Percentiles rank a stretch among this genome's conserved stretches.
Conservation (phyloP, 2,113 vertebrate genomes). For the Tenebrosternarchus preto region DNA sequence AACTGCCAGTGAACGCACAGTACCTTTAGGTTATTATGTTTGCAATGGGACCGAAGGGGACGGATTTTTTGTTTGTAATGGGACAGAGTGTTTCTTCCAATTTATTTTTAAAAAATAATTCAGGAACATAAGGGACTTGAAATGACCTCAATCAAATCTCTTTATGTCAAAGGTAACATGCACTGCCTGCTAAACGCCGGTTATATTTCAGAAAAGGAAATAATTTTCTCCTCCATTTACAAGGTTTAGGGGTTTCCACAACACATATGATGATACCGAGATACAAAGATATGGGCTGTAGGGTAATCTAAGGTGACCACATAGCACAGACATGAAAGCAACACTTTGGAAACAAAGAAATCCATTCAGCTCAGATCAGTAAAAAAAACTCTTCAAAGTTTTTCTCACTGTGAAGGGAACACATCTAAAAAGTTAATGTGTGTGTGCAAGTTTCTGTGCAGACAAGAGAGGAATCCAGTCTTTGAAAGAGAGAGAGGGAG, state of each 20-base stretch:
- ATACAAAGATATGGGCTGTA: constrained; percentile 32
- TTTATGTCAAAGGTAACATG: constrained; percentile 8
- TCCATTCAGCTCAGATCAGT: constrained; percentile 44
- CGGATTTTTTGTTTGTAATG: too few species aligned
- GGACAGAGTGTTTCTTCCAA: not conserved
- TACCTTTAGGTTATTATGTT: not conserved
- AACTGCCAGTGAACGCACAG: not conserved
- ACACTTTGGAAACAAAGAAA: constrained; percentile 46
- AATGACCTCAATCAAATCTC: constrained; percentile 1
- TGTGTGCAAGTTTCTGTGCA: not conserved
- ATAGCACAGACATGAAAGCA: constrained; percentile 35
- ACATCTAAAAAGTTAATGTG: constrained; percentile 4
- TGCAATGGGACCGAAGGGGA: too few species aligned
- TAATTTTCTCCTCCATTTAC: constrained; percentile 10
- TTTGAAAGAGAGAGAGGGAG: constrained; percentile 44
- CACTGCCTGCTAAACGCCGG: constrained; percentile 9
- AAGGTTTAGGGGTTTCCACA: constrained; percentile 14
- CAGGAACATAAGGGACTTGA: not conserved
- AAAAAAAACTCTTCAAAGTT: constrained; percentile 39
- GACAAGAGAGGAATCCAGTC: constrained; percentile 51
- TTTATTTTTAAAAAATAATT: not conserved
- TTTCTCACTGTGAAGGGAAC: not conserved
- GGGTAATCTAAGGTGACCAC: constrained; percentile 37
- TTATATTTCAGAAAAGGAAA: constrained; percentile 28
- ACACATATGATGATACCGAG: constrained; percentile 33